These are phyloP conservation scores for Gibbula magus DNA, from an alignment of 2,888 invertebrate genomes.

Conservation along the genomic window DNA sequence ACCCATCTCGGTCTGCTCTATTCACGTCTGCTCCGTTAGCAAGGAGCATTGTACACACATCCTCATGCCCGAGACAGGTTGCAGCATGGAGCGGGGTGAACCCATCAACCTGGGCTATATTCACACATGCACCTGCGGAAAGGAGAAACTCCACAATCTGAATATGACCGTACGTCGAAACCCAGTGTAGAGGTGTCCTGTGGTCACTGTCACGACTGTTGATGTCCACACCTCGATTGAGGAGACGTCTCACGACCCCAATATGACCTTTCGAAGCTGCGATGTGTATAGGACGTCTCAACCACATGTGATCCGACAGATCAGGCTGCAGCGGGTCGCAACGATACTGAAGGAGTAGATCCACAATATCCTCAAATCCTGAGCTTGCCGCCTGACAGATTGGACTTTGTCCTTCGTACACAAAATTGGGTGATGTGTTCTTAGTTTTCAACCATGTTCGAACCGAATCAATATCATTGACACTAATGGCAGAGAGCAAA, in stretches of 20 bases:
- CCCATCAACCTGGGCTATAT: constrained; percentile 66
- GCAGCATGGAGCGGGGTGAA: constrained; percentile 70
- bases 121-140: constrained; percentile 54
- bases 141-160: constrained; percentile 56
- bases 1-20: constrained; percentile 64
- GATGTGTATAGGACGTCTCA: constrained; percentile 65
- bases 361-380: constrained; percentile 54
- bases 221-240: constrained; percentile 59
- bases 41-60: constrained; percentile 56
- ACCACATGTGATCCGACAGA: constrained; percentile 57
- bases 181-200: constrained; percentile 67
- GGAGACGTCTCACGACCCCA: constrained; percentile 50
- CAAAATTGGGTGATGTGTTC: constrained; percentile 56
- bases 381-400: constrained; percentile 53
- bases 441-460: constrained; percentile 4
- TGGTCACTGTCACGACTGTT: constrained; percentile 62
- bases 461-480: constrained; percentile 9
- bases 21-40: constrained; percentile 59
- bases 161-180: constrained; percentile 53
- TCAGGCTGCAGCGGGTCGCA: constrained; percentile 55
- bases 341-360: constrained; percentile 59
- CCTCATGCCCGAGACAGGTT: constrained; percentile 58
- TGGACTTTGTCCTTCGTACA: constrained; percentile 50
- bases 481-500: constrained; percentile 14
- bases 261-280: constrained; percentile 62